Evolutionary conservation across 2,797 vertebrate species (phyloP).

Genomic region (Arctocebus calabarensis): DNA sequence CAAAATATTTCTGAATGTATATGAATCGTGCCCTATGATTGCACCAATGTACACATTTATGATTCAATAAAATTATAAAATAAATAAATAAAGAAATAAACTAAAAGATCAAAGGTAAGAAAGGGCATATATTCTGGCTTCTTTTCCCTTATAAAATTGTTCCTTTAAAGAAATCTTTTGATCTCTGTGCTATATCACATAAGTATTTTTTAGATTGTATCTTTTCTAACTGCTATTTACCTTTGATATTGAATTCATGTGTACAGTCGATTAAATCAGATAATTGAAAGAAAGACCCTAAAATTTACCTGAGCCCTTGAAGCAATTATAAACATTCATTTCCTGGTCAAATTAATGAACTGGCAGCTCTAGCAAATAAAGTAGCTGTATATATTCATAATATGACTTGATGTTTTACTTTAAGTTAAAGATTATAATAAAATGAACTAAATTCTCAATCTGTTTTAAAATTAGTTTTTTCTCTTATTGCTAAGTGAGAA

Average conservation of each 20-base stretch:
- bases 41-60: too few species aligned
- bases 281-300: neutral
- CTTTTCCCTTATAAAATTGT: constrained; percentile 4
- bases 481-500: constrained; percentile 28
- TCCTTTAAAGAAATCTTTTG: constrained; percentile 44
- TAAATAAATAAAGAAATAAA: neutral
- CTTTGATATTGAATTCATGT: neutral
- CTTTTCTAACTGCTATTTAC: neutral
- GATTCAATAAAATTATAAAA: too few species aligned
- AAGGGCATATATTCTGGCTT: neutral
- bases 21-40: too few species aligned
- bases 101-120: constrained; percentile 54
- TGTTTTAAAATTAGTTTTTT: constrained; percentile 30
- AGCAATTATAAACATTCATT: neutral
- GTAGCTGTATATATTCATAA: neutral
- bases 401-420: neutral
- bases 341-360: constrained; percentile 14
- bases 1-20: too few species aligned
- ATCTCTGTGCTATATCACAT: neutral
- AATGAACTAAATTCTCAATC: neutral
- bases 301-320: constrained; percentile 17
- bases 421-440: constrained; percentile 5
- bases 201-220: neutral
- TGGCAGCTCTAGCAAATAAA: neutral
- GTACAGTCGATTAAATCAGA: neutral